Evolutionary conservation across 2,113 vertebrate genomes (phyloP).

Genomic region (Phyllostomus hastatus): DNA sequence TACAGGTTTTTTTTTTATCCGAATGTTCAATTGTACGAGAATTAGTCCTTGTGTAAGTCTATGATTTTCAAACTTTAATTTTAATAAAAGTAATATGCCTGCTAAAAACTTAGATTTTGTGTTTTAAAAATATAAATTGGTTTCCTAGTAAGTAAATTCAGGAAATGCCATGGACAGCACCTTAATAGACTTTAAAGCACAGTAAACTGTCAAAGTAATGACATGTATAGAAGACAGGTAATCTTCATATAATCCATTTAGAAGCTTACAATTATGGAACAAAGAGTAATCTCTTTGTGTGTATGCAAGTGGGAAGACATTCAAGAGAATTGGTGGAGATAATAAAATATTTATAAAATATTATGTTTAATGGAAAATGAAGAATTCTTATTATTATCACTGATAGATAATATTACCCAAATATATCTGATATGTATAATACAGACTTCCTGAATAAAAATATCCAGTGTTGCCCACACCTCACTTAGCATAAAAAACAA

Average conservation of each 20-base stretch:
- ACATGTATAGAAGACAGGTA: neutral
- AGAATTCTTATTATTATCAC: neutral
- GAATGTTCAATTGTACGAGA: neutral
- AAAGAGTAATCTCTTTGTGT: neutral
- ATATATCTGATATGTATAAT: neutral
- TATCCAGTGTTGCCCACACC: neutral
- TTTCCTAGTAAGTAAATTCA: neutral
- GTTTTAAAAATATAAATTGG: neutral
- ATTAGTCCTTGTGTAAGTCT: neutral
- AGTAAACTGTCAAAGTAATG: neutral
- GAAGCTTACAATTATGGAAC: neutral
- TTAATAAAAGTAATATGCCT: neutral
- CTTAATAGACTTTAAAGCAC: neutral
- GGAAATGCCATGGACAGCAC: neutral
- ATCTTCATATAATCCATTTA: neutral
- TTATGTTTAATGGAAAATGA: neutral
- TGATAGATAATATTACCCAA: neutral
- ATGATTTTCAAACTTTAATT: neutral
- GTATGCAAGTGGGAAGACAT: neutral
- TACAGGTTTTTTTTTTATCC: neutral
- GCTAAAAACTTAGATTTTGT: neutral
- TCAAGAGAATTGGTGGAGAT: neutral
- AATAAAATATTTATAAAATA: neutral
- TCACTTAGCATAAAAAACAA: neutral
- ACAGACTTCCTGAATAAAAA: neutral